Evolutionary conservation across 2,888 invertebrate genomes (phyloP).

Genomic region (Chorisops tibialis): DNA sequence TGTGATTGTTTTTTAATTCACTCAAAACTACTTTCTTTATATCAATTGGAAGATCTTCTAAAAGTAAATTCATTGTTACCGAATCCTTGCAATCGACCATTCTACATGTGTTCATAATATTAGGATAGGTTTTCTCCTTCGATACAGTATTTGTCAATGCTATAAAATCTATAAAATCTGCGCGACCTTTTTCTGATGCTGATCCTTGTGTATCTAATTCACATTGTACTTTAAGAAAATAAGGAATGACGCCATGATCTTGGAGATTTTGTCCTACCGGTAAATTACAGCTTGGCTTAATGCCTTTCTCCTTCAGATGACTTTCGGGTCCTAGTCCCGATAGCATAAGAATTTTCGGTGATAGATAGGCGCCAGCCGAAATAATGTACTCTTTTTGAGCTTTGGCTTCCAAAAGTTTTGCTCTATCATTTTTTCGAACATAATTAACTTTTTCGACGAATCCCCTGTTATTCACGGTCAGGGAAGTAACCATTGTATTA

Average conservation of each 20-base stretch:
- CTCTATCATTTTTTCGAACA: constrained; percentile 2
- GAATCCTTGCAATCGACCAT: not conserved
- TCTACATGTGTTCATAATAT: constrained; percentile 3
- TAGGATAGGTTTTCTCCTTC: not conserved
- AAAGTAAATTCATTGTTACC: not conserved
- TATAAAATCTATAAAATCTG: not conserved
- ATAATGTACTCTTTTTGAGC: constrained; percentile 43
- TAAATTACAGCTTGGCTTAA: constrained; percentile 39
- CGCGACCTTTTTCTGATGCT: not conserved
- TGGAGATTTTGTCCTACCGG: constrained; percentile 72
- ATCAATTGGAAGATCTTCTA: not conserved
- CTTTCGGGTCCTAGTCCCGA: constrained; percentile 46
- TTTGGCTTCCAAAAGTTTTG: constrained; percentile 33
- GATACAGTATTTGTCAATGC: not conserved
- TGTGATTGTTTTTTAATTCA: not conserved
- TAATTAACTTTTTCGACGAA: constrained; percentile 17
- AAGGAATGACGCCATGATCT: constrained; percentile 66
- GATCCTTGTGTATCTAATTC: constrained; percentile 39
- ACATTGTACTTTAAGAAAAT: constrained; percentile 45
- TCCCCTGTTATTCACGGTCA: constrained; percentile 17
- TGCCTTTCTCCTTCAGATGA: constrained; percentile 38
- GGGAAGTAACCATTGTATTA: constrained; percentile 54
- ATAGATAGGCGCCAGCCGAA: constrained; percentile 46
- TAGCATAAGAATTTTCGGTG: constrained; percentile 46
- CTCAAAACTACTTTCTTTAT: not conserved